Evolutionary conservation across 2,113 vertebrate species (phyloP).

Genomic region (Aldabrachelys gigantea): DNA sequence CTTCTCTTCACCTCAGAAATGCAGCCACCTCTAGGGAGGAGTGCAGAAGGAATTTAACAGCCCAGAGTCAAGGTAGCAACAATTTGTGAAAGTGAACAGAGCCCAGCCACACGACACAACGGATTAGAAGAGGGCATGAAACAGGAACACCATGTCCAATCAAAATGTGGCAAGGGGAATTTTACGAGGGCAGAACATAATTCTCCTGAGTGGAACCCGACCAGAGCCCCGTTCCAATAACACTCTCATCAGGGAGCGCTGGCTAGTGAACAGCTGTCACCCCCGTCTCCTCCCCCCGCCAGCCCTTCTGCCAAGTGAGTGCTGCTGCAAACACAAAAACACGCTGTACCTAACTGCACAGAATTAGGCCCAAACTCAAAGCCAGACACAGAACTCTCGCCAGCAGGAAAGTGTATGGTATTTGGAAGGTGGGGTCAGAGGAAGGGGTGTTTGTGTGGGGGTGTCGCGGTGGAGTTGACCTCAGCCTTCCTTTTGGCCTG

Average conservation of each 20-base stretch:
- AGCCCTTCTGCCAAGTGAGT: not conserved
- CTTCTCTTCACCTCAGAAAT: not conserved
- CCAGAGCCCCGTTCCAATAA: rapidly evolving
- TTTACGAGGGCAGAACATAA: not conserved
- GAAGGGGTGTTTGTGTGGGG: not conserved
- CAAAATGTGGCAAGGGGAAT: rapidly evolving
- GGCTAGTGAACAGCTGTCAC: not conserved
- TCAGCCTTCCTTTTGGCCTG: not conserved
- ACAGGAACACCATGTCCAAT: not conserved
- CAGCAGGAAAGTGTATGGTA: not conserved
- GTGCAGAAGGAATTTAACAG: rapidly evolving
- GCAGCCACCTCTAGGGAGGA: not conserved
- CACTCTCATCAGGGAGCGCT: not conserved
- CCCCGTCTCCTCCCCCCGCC: not conserved
- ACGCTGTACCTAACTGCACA: rapidly evolving
- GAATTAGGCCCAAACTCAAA: not conserved
- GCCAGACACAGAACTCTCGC: not conserved
- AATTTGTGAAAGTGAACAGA: rapidly evolving
- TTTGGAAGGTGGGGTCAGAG: not conserved
- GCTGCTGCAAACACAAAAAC: not conserved
- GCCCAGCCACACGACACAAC: rapidly evolving
- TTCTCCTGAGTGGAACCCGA: not conserved
- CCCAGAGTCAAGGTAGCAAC: not conserved
- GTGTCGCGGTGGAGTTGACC: not conserved
- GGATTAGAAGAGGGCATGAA: not conserved